Evolutionary conservation across 2,888 invertebrate genomes (phyloP).

Genomic region (Drosophila percnosoma): DNA sequence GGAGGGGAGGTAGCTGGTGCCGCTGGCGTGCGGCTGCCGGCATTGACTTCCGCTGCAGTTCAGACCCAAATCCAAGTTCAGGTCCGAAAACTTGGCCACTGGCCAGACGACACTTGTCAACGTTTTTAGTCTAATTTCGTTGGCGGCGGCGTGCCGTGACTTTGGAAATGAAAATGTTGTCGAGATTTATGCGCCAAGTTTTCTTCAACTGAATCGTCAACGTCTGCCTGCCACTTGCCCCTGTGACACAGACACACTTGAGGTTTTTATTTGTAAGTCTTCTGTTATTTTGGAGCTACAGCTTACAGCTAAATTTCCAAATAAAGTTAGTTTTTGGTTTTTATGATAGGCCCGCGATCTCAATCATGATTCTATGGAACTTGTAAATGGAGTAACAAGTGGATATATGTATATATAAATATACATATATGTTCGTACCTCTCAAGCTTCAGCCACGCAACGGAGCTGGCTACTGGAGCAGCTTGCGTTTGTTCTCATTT

Average conservation of each 20-base stretch:
- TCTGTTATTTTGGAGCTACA: constrained; percentile 34
- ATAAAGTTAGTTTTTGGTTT: constrained; percentile 61
- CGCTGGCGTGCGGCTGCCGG: constrained; percentile 54
- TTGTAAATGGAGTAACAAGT: constrained; percentile 82
- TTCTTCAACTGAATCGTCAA: constrained; percentile 39
- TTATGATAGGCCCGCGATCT: constrained; percentile 75
- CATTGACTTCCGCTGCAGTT: constrained; percentile 69
- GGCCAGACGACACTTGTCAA: constrained; percentile 67
- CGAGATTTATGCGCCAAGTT: constrained; percentile 67
- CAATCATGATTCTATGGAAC: constrained; percentile 79
- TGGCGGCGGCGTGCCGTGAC: constrained; percentile 25
- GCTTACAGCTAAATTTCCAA: constrained; percentile 73
- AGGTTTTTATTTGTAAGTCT: constrained; percentile 3
- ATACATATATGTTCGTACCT: not conserved
- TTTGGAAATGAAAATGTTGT: constrained; percentile 63
- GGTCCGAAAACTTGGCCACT: constrained; percentile 43
- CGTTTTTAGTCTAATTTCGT: constrained; percentile 66
- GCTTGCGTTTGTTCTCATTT: constrained; percentile 56
- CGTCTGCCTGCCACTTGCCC: constrained; percentile 68
- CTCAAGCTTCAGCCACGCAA: constrained; percentile 25
- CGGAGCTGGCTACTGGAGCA: constrained; percentile 38
- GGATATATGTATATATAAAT: constrained; percentile 45
- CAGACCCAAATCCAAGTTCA: constrained; percentile 30
- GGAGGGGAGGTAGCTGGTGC: constrained; percentile 14
- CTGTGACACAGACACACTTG: constrained; percentile 54